Percentiles rank a stretch among this genome's conserved stretches.
These are phyloP conservation scores for Argopecten irradians DNA, from an alignment of 1,140 invertebrate species.

Conservation along the genomic window DNA sequence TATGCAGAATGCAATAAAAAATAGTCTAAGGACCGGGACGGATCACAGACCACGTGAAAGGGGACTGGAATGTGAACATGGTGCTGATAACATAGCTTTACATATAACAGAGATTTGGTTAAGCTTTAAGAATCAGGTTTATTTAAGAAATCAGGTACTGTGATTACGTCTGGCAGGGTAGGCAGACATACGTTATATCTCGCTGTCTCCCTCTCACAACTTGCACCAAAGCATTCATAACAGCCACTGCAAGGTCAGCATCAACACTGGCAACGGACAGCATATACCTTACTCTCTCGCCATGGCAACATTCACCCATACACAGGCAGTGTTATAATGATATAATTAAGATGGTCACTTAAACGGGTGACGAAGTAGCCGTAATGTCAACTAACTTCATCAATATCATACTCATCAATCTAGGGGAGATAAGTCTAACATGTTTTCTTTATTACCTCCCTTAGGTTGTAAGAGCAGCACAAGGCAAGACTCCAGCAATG, in stretches of 20 bases:
- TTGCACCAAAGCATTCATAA: neutral
- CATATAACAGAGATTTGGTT: neutral
- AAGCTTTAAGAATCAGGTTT: constrained; percentile 11
- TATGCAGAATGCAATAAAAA: no score
- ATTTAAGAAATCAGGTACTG: constrained; percentile 22
- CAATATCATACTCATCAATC: neutral
- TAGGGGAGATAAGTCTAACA: neutral
- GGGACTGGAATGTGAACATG: no score
- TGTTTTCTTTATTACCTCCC: neutral
- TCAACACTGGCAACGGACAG: neutral
- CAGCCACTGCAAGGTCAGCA: neutral
- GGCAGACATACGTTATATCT: neutral
- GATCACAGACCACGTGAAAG: no score
- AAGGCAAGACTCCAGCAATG: neutral
- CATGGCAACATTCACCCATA: neutral
- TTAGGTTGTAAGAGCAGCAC: neutral
- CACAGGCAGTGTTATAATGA: neutral
- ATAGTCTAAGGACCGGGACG: no score
- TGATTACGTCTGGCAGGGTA: neutral
- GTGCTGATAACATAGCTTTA: no score
- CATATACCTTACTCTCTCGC: neutral
- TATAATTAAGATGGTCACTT: neutral
- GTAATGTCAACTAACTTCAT: neutral
- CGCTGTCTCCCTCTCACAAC: neutral
- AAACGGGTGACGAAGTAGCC: neutral